Conservation (phyloP, 2,113 vertebrate species). For the Hylia prasina region DNA sequence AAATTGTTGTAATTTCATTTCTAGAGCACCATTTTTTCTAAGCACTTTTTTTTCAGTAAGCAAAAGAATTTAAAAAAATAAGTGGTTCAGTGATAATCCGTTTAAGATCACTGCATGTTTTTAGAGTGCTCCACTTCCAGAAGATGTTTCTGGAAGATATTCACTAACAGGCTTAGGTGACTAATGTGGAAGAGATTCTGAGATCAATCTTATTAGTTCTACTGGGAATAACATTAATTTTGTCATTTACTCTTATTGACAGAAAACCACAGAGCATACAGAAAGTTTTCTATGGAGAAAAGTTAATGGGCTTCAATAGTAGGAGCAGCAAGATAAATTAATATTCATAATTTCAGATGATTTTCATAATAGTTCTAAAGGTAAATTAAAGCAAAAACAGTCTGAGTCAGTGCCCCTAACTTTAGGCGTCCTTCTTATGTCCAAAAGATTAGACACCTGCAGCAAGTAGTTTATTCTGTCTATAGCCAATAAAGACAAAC, state of each 20-base stretch:
- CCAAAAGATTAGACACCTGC: background rate
- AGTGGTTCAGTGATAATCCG: background rate
- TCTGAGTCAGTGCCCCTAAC: background rate
- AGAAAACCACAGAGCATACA: background rate
- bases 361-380: background rate
- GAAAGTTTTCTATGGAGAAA: background rate
- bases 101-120: background rate
- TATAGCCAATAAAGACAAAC: background rate
- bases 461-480: background rate
- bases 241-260: background rate
- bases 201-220: background rate
- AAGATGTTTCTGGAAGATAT: background rate
- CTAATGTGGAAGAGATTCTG: background rate
- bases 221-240: background rate
- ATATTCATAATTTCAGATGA: background rate
- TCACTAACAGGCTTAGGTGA: background rate
- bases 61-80: background rate
- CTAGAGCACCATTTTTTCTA: background rate
- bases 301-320: background rate
- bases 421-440: background rate
- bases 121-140: background rate
- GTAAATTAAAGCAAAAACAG: background rate
- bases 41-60: background rate
- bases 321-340: background rate
- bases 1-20: background rate